Evolutionary conservation across 2,797 vertebrate species (phyloP), one percentile per base, ranked within the genome.

Genomic region (Sebastes itinus): DNA sequence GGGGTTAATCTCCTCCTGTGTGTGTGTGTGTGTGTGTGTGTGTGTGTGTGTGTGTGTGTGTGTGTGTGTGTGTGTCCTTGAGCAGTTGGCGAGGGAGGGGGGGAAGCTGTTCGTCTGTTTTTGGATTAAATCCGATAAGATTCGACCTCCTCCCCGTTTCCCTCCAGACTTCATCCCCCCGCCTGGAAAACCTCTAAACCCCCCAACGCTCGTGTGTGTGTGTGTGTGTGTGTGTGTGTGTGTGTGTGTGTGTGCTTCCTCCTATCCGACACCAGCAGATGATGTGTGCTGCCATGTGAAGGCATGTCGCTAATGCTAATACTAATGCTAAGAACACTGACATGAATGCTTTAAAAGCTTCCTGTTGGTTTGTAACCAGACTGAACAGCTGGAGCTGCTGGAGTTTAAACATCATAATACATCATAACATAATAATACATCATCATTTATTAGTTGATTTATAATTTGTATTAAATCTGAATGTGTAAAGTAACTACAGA

Each of bases 61-160:
- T 68, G 67, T 59, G 75, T 55, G 61, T 72, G 64, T 75, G 77
- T 75, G 86, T 62, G 65, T 75, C 66, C 61, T 77, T 68, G 69
- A 83, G 84, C 77, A 68, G 77, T 74, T 75, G 60, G 75, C 0
- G 2, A 16, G 71, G 32, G 61, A 6, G 23, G 65, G 62, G 2
- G 58, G 42, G 42, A 18, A 13, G 33, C 42, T 33, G 30, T 54
- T 83, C 5, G 81, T 89, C 86, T 88, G 86, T 79, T 49, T 87
- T 72, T 49, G 70, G 81, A 84, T 87, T 87, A 77, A 89, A 83
- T 38, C 64, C 56, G 63, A 89, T 88, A 83, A 83, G 80, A 86
- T 83, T 72, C 11, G 1, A 81, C 73, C 76, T 85, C 75, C 60
- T 60, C 60, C 73, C 30, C 2, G 69, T 55, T 81, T 71, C 30